These are phyloP conservation scores for Noctilio leporinus DNA, from an alignment of 2,113 vertebrate species.

Conservation along the genomic window DNA sequence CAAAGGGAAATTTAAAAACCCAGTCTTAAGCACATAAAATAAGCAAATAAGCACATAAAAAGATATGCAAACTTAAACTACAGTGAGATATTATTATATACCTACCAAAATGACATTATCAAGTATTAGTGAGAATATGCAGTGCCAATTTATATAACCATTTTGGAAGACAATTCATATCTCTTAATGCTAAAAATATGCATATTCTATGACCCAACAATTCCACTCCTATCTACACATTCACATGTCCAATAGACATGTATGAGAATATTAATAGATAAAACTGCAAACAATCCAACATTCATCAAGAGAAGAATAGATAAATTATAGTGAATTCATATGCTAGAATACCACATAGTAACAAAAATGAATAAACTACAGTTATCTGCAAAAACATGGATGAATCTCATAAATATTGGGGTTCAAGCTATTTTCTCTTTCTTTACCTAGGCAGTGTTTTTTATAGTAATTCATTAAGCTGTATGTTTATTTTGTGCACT, in stretches of 20 bases:
- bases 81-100: neutral
- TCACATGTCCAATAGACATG: neutral
- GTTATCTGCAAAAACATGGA: neutral
- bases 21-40: too few relatives aligned
- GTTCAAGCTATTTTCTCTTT: neutral
- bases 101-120: neutral
- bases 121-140: neutral
- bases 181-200: slow-evolving; percentile 4
- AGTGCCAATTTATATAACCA: neutral
- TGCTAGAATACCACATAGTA: neutral
- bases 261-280: neutral
- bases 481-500: neutral
- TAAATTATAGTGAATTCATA: neutral
- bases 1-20: neutral
- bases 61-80: neutral
- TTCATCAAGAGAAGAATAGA: slow-evolving; percentile 9
- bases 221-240: neutral
- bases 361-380: neutral
- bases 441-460: neutral
- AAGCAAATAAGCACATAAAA: neutral
- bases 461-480: neutral
- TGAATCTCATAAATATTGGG: neutral
- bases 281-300: neutral
- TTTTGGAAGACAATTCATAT: neutral
- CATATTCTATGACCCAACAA: neutral